These are phyloP conservation scores for Gorsachius magnificus DNA, from an alignment of 2,797 vertebrate species.

Conservation along the genomic window DNA sequence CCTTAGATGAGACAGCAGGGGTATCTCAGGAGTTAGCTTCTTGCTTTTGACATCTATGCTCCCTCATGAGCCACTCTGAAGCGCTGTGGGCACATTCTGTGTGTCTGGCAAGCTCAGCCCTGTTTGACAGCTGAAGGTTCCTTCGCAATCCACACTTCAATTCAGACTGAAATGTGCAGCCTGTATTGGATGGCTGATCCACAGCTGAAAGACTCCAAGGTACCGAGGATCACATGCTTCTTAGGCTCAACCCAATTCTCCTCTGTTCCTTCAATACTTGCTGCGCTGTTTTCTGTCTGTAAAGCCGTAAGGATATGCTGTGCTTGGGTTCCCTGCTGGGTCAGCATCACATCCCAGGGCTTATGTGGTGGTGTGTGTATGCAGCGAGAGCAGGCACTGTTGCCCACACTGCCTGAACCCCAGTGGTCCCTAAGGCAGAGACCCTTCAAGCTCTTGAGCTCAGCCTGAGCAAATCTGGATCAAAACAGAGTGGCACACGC, in stretches of 20 bases:
- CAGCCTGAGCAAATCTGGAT: background rate
- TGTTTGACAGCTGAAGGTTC: background rate
- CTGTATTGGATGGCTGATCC: background rate
- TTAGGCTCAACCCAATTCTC: background rate
- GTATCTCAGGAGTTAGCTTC: background rate
- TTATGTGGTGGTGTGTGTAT: background rate
- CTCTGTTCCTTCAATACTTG: background rate
- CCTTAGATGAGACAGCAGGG: background rate
- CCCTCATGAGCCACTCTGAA: background rate
- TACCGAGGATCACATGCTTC: background rate
- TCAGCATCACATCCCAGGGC: background rate
- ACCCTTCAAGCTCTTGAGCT: accelerated
- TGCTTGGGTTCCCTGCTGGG: background rate
- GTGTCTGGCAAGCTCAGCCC: background rate
- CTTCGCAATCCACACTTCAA: background rate
- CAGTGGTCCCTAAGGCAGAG: background rate
- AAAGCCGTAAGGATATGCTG: background rate
- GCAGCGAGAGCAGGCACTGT: accelerated
- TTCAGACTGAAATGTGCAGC: background rate
- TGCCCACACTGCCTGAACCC: background rate
- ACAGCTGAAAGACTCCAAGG: background rate
- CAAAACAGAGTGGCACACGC: background rate
- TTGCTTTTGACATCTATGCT: background rate
- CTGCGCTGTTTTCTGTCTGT: background rate
- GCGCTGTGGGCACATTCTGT: background rate